Evolutionary conservation across 1,140 invertebrate genomes (phyloP), one percentile per base, ranked within the genome.

Genomic region (Listronotus oregonensis): DNA sequence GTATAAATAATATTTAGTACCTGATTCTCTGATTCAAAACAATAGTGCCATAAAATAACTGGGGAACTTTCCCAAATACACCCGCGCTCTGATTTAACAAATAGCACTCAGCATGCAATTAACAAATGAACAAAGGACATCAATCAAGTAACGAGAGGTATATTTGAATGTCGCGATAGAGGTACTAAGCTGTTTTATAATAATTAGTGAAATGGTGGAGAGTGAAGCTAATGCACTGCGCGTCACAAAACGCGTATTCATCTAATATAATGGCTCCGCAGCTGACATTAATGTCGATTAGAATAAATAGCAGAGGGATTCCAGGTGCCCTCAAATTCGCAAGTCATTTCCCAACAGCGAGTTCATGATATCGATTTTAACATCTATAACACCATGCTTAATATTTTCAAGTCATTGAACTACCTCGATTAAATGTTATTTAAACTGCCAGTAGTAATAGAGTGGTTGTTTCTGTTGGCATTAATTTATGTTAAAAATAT

Each of bases 251-350:
- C 64, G 71, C 66, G 68, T 64, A 67, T 71, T 72, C 71, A 72
- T 72, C 71, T 65, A 68, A 70, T 72, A 70, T 72, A 72, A 72
- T 72, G 71, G 70, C 43, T 39, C 47, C 65, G 68, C 71, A 72
- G 71, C 71, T 72, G 71, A 70, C 65, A 68, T 67, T 62, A 34
- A 54, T 63, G 60, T 63, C 60, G 61, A 72, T 67, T 70, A 67
- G 63, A 68, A 62, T 67, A 66, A 61, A 63, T 63, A 64, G 67
- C 59, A 50, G 66, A 63, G 59, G 67, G 69, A 55, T 65, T 70
- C 68, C 71, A 72, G 71, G 71, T 72, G 71, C 68, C 68, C 58
- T 43, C 44, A 66, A 64, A 69, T 70, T 70, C 57, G 71, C 71
- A 72, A 72, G 71, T 72, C 71, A 72, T 67, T 68, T 72, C 64